Evolutionary conservation across 1,140 invertebrate genomes (phyloP), one percentile per base, ranked within the genome.

Genomic region (Stegodyphus mimosarum): DNA sequence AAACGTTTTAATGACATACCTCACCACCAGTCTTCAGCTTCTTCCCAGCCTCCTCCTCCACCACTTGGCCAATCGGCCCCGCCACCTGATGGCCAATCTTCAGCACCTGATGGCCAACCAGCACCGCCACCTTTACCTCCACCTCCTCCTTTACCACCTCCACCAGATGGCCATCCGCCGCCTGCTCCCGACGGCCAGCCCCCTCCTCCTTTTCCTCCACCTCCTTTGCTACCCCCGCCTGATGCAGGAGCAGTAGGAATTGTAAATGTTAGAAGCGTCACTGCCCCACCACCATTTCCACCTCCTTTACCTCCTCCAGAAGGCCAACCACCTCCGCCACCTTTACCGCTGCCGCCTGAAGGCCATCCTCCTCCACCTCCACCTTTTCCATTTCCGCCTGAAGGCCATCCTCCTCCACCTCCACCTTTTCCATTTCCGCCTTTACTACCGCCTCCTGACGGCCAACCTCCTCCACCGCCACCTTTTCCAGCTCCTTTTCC

Each of bases 11-110:
- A 67, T 67, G 11, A 11, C 51, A 52, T 69, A 83, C 80, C 73
- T 84, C 73, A 84, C 81, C 81, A 84, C 81, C 81, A 84, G 17
- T 84, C 81, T 76, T 84, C 51, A 7, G n/a, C 72, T 55, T 84
- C 81, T 17, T 84, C 81, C 81, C 73, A 81, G 17, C 79, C 81
- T 17, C 81, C 72, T 63, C 73, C 81, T 67, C 80, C 79, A 17
- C 70, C 70, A 51, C 70, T 11, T n/a, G n/a, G n/a, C n/a, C n/a
- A n/a, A 11, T 3, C 33, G 11, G 48, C 50, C 5, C 50, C 66
- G 1, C 66, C 66, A 33, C 33, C 33, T 33, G 33, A 33, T 33
- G 33, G 33, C 33, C 33, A 33, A 33, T 3, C 33, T 1, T 3
- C 33, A 33, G 1, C 33, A 33, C 33, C 33, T n/a, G n/a, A n/a